Base-by-base conservation (phyloP, 2,888 invertebrate genomes). In the Merodon equestris region DNA sequence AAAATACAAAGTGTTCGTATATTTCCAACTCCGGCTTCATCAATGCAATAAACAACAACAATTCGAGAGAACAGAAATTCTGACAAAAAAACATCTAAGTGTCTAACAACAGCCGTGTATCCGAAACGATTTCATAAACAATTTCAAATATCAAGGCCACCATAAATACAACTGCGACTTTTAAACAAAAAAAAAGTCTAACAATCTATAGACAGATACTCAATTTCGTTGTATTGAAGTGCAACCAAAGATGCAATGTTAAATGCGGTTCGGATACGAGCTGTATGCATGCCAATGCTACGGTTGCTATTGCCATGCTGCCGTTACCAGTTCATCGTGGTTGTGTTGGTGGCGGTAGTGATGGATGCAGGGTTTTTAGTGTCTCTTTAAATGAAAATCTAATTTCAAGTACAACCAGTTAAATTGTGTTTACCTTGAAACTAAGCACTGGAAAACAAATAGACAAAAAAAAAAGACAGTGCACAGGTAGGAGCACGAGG, bases 371-470 rank as follows among this genome's bases (percentile, higher is more conserved):
- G n/a, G 40, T 40, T n/a, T 58, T 64, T 57, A 64, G 72, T 72
- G 64, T 72, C 64, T 72, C 58, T 72, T 64, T 64, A 67, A 73
- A 73, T 73, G 64, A 66, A 73, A 73, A 73, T 73, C 73, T 73
- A 73, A 73, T 73, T 73, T 73, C 73, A 73, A 73, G 73, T 73
- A 73, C 73, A 73, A 73, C 73, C 67, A 73, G 73, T 73, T 73
- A 66, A 73, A 73, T 73, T 73, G 66, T 66, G 73, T 73, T 73
- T 73, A 66, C 73, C 73, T 73, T 73, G 73, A 73, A 73, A 73
- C 47, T 47, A 58, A 72, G 64, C 64, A 40, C 64, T 72, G 64
- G 38, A 57, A 53, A 57, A 71, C 38, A 57, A 42, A 71, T 10
- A 51, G 27, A 36, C 67, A 42, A 45, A 63, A 45, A 27, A 27